Evolutionary conservation across 92 coral and sea anemone genomes (phyloP), one percentile per base, ranked within the genome.

Genomic region (Epizoanthus stellaris): DNA sequence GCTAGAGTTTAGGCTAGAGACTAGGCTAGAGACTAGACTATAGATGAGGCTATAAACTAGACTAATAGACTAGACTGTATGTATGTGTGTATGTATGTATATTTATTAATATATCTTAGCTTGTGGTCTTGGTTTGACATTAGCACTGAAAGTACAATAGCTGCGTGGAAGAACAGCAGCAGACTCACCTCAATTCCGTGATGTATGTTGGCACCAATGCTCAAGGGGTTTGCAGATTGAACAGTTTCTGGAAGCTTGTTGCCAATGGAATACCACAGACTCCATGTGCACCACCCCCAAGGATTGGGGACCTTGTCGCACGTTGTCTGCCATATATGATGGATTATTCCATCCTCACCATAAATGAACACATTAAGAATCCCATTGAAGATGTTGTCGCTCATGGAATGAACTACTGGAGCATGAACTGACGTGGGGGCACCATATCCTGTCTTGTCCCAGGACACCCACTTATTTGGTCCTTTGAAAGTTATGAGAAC

Each of bases 211-310:
- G 92, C 89, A 23, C 98, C 98, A 23, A 92, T 88, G 71, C 95
- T 94, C 73, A 94, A 47, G 9, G 98, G 95, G 52, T 94, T 94
- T 2, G 77, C 82, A 23, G 95, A 90, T 13, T 84, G 82, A 13
- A 68, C 47, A 39, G 87, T 52, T 34, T 80, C 81, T 10, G 95
- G 98, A 57, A 94, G 74, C 76, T 82, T 81, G 87, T 77, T 73
- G 74, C 98, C 88, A 13, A 94, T 90, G 80, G 89, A 88, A 81
- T 92, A 85, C 98, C 98, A 94, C 11, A 85, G 62, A 77, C 98
- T 94, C 98, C 98, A 94, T 0, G 98, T 92, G 73, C 98, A 94
- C 98, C 98, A 94, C 60, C 98, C 98, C 98, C 98, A 94, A 6
- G 98, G 98, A 88, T 92, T 94, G n/a, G 95, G 98, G 65, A 94